Percentiles rank a stretch among this genome's conserved stretches.
Conservation (phyloP, 1,140 invertebrate genomes). For the Rhyacophila brunnea region DNA sequence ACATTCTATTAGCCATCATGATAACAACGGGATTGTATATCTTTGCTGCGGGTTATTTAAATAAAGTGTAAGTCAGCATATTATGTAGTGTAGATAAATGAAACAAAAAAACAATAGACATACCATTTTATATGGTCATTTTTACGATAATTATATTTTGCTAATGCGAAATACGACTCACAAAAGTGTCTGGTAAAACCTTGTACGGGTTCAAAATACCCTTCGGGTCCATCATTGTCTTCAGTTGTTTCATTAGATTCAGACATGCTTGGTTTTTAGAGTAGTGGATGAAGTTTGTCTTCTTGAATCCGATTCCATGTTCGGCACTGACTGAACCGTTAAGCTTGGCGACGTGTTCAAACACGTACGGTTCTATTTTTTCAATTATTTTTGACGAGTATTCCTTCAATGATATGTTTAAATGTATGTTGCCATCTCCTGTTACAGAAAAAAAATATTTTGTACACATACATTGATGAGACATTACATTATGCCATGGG, state of each 20-base stretch:
- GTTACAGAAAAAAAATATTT: conserved; percentile 36
- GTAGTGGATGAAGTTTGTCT: conserved; percentile 81
- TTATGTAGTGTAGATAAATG: too few relatives aligned
- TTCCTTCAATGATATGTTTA: conserved; percentile 76
- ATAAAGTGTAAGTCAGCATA: too few relatives aligned
- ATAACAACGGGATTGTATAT: too few relatives aligned
- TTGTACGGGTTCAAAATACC: conserved; percentile 96
- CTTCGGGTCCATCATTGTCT: conserved; percentile 87
- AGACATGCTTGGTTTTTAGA: conserved; percentile 78
- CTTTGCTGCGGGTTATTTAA: too few relatives aligned
- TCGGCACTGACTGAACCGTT: conserved; percentile 93
- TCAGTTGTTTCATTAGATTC: conserved; percentile 79
- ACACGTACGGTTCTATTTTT: conserved; percentile 74
- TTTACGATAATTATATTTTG: too few relatives aligned
- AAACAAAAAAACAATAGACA: too few relatives aligned
- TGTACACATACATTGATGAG: not conserved
- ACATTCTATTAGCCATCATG: too few relatives aligned
- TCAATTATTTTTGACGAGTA: conserved; percentile 69
- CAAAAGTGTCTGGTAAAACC: conserved; percentile 58
- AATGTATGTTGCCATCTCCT: conserved; percentile 90
- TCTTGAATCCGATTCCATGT: conserved; percentile 92
- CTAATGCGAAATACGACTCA: too few relatives aligned
- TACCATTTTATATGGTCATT: too few relatives aligned
- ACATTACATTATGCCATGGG: not conserved
- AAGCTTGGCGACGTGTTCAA: conserved; percentile 36